Evolutionary conservation across 2,797 vertebrate species (phyloP).

Genomic region (Scarus forsteni): DNA sequence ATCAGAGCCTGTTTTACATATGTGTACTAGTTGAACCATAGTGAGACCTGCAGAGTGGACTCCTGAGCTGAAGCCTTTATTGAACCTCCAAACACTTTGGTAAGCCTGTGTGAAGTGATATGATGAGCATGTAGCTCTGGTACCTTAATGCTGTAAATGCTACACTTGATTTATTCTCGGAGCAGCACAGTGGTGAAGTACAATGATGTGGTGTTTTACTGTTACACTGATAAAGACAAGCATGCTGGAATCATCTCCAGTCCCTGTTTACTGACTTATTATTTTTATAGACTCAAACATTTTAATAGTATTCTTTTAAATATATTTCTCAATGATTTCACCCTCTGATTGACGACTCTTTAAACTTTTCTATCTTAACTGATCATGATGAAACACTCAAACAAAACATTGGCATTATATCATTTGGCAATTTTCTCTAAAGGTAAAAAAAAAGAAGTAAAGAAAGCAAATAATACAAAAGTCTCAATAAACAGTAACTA

Average conservation of each 20-base stretch:
- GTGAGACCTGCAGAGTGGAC: constrained; percentile 36
- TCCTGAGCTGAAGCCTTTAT: constrained; percentile 61
- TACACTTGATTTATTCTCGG: constrained; percentile 1
- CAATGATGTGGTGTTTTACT: constrained; percentile 13
- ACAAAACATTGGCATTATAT: constrained; percentile 73
- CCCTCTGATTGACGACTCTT: constrained; percentile 27
- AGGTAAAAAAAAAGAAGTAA: constrained; percentile 52
- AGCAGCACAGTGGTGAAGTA: constrained; percentile 28
- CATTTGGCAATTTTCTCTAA: constrained; percentile 79
- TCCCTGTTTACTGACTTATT: constrained; percentile 4
- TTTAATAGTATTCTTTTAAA: constrained; percentile 21
- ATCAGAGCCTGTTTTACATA: neutral
- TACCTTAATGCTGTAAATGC: neutral
- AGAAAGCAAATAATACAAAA: constrained; percentile 65
- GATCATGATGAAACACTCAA: constrained; percentile 44
- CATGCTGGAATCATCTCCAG: constrained; percentile 9
- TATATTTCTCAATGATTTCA: constrained; percentile 30
- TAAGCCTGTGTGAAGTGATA: constrained; percentile 24
- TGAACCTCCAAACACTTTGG: constrained; percentile 44
- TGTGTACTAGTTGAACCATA: constrained; percentile 2
- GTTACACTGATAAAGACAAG: constrained; percentile 14
- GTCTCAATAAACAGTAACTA: constrained; percentile 65
- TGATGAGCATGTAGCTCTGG: neutral
- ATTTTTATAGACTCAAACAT: constrained; percentile 26
- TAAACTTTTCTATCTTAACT: constrained; percentile 31